phyloP scores from a whole-genome alignment of 2,113 vertebrate species.

The Salvelinus fontinalis region DNA sequence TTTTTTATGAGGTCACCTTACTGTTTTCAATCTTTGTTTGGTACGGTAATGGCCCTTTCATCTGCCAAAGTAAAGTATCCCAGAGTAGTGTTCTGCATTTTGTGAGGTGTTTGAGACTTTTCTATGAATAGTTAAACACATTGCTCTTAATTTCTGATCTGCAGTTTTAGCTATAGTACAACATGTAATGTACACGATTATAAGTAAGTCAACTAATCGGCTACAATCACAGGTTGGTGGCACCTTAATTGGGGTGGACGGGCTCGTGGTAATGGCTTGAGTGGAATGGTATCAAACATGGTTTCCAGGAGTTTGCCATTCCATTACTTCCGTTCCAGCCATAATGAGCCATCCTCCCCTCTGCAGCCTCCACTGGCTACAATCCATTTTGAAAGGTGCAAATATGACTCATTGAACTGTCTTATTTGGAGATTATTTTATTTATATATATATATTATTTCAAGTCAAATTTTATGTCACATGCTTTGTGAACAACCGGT shows the following conservation, averaged over 20 bases:
- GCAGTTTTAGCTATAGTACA: neutral
- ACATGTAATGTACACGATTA: neutral
- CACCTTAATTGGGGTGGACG: no score
- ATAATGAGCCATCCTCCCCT: no score
- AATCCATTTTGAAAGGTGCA: neutral
- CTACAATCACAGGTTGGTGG: no score
- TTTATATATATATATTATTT: no score
- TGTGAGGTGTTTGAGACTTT: neutral
- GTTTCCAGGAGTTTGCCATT: no score
- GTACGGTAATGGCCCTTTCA: conserved; percentile 49
- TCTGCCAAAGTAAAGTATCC: conserved; percentile 7
- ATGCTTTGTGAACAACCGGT: no score
- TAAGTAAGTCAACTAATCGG: conserved; percentile 9
- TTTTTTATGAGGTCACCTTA: conserved; percentile 12
- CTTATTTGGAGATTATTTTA: no score
- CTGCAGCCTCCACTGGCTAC: no score
- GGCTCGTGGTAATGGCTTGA: no score
- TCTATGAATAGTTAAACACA: conserved; percentile 2
- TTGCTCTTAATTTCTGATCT: conserved; percentile 1
- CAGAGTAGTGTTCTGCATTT: neutral
- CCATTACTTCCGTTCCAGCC: no score
- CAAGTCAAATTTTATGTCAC: no score
- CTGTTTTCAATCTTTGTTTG: conserved; percentile 21
- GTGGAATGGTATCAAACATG: no score
- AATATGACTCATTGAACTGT: neutral